Conservation (phyloP, 2,113 vertebrate genomes). For the Chrysochloris asiatica region DNA sequence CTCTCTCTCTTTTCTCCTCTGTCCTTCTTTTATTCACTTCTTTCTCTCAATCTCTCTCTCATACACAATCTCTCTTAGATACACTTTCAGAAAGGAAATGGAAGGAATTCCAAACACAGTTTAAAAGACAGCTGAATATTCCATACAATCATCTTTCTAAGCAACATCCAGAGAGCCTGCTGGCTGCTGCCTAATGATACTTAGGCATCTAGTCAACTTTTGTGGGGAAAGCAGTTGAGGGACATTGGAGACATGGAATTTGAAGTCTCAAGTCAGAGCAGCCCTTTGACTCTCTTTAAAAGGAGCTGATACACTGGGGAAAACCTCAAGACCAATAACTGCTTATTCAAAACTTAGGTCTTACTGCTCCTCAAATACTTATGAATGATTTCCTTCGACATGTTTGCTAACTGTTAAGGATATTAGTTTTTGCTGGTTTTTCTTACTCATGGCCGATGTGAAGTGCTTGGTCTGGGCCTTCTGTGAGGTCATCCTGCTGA, state of each 20-base stretch:
- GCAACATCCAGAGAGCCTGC: constrained; percentile 50
- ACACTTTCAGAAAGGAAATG: not conserved
- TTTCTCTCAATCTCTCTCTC: not conserved
- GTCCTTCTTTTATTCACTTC: not conserved
- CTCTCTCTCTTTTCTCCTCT: too few species aligned
- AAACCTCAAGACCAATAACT: constrained; percentile 70
- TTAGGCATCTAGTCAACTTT: constrained; percentile 46
- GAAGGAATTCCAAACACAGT: constrained; percentile 2
- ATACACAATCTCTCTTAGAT: not conserved
- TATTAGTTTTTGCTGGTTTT: constrained; percentile 61
- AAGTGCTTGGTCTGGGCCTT: constrained; percentile 62
- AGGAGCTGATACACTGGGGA: constrained; percentile 49
- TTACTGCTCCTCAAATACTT: constrained; percentile 78
- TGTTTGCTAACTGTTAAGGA: constrained; percentile 78
- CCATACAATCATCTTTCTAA: constrained; percentile 60
- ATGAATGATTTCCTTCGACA: constrained; percentile 81
- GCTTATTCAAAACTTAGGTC: constrained; percentile 70
- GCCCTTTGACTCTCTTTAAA: not conserved
- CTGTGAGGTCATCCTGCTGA: constrained; percentile 58
- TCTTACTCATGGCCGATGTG: constrained; percentile 67
- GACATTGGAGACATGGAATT: constrained; percentile 49
- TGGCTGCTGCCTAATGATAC: constrained; percentile 41
- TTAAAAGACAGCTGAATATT: constrained; percentile 29
- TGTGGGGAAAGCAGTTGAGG: constrained; percentile 73
- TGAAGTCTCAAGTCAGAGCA: constrained; percentile 66